A percentile compares a stretch with the other conserved stretches of the same genome.
These are phyloP conservation scores for Drosophila rufa DNA, from an alignment of 1,140 invertebrate species.

Conservation along the genomic window DNA sequence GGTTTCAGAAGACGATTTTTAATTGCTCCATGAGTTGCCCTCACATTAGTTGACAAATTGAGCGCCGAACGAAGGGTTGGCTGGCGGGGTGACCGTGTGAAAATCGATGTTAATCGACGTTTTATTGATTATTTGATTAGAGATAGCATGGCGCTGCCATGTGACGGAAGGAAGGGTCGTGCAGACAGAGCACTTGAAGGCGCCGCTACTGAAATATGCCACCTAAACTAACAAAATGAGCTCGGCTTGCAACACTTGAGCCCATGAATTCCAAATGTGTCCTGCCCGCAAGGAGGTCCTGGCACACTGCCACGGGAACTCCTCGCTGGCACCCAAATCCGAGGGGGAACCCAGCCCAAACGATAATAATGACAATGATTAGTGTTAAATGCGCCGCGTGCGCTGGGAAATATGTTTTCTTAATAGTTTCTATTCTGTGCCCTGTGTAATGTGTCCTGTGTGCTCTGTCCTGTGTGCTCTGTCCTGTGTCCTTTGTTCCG, in stretches of 20 bases:
- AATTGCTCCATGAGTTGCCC: conserved; percentile 59
- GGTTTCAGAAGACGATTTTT: conserved; percentile 17
- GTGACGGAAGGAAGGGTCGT: conserved; percentile 7
- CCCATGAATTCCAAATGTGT: conserved; percentile 61
- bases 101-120: conserved; percentile 63
- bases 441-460: conserved; percentile 14
- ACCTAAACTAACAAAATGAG: conserved; percentile 54
- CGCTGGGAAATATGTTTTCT: conserved; percentile 65
- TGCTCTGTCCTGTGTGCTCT: conserved; percentile 23
- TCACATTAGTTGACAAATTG: conserved; percentile 70
- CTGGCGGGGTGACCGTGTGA: conserved; percentile 46
- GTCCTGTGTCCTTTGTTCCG: conserved; percentile 32
- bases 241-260: conserved; percentile 41
- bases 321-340: conserved; percentile 3
- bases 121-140: conserved; percentile 67
- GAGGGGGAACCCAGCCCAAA: conserved; percentile 1
- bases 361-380: conserved; percentile 70
- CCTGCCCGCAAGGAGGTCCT: conserved; percentile 22
- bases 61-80: conserved; percentile 22
- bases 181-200: conserved; percentile 45
- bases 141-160: neutral
- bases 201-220: conserved; percentile 68
- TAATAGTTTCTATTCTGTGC: conserved; percentile 55
- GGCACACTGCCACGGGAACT: conserved; percentile 25
- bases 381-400: conserved; percentile 69